phyloP scores from a whole-genome alignment of 2,888 invertebrate species.

The Chaetogeoica ovagalla region DNA sequence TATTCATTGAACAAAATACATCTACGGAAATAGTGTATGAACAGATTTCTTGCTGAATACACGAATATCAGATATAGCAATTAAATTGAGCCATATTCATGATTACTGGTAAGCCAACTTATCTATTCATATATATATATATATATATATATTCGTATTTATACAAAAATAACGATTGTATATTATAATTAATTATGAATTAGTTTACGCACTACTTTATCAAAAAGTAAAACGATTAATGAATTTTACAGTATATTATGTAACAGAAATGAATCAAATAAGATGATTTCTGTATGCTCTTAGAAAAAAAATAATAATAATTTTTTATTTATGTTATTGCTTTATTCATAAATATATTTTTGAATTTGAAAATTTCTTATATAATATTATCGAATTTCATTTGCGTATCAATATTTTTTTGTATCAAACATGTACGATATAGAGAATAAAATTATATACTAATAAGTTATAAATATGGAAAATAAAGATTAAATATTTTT shows the following conservation, averaged over 20 bases:
- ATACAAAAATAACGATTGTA: not conserved
- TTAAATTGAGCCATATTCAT: slow-evolving; percentile 41
- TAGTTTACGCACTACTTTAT: no score
- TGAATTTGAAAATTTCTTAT: no score
- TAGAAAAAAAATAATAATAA: no score
- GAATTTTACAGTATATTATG: no score
- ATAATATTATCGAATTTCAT: no score
- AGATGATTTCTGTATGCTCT: no score
- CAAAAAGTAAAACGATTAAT: no score
- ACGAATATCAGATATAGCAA: not conserved
- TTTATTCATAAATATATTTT: no score
- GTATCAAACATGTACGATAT: not conserved
- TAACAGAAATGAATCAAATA: no score
- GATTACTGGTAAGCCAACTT: slow-evolving; percentile 32
- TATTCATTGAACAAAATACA: not conserved
- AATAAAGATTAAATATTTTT: not conserved
- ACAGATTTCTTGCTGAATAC: slow-evolving; percentile 9
- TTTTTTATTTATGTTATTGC: no score
- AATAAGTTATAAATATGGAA: not conserved
- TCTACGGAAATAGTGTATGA: not conserved
- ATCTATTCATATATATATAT: not conserved
- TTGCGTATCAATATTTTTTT: not conserved
- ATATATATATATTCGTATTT: not conserved
- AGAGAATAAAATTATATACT: no score
- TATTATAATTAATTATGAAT: no score